Conservation (phyloP, 1,140 invertebrate genomes). For the Antheraea pernyi region DNA sequence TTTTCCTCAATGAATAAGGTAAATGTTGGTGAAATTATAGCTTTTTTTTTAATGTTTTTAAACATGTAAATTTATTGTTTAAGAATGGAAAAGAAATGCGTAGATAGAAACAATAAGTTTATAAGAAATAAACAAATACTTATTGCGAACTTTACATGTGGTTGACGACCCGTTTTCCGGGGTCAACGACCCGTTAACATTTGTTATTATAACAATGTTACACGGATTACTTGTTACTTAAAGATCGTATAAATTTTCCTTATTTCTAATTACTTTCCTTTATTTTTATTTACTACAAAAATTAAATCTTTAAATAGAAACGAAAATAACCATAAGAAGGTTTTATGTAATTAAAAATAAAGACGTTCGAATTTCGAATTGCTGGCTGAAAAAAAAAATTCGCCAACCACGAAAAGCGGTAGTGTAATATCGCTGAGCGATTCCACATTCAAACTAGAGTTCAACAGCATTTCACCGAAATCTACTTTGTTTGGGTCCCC, state of each 20-base stretch:
- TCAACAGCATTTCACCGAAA: slow-evolving; percentile 77
- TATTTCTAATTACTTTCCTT: neutral
- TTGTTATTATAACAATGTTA: slow-evolving; percentile 2
- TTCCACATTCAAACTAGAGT: slow-evolving; percentile 66
- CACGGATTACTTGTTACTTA: neutral
- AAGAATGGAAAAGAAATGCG: too few species aligned
- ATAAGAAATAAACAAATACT: slow-evolving; percentile 5
- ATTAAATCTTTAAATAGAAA: neutral
- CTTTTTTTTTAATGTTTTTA: too few species aligned
- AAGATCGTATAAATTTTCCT: neutral
- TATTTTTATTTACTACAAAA: neutral
- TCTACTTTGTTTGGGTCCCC: slow-evolving; percentile 75
- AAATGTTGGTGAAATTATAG: too few species aligned
- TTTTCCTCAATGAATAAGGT: too few species aligned
- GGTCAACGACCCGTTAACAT: slow-evolving; percentile 39
- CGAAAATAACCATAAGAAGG: neutral
- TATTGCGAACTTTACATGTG: slow-evolving; percentile 21
- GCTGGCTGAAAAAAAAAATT: slow-evolving; percentile 45
- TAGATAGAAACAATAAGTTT: neutral
- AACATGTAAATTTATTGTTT: too few species aligned
- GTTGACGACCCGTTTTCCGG: slow-evolving; percentile 48
- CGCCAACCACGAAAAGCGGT: slow-evolving; percentile 34
- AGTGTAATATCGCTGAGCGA: slow-evolving; percentile 36
- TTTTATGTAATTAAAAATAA: neutral
- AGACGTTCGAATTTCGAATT: neutral